These are phyloP conservation scores for Etheostoma spectabile DNA, from an alignment of 2,113 vertebrate species.

Conservation along the genomic window DNA sequence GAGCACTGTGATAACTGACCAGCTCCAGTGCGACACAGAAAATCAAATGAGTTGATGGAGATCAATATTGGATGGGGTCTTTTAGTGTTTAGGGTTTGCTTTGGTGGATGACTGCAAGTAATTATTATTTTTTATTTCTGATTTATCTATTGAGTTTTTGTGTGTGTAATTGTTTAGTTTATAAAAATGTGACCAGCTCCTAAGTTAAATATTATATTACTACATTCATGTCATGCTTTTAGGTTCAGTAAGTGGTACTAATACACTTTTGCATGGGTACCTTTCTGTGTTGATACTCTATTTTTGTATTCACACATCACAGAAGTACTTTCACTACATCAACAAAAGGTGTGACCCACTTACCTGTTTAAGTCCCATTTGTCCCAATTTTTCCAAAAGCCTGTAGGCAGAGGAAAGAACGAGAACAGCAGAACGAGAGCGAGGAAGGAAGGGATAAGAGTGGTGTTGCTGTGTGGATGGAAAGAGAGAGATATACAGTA, in stretches of 20 bases:
- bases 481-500: not conserved
- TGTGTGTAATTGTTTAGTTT: not conserved
- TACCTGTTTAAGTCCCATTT: constrained; percentile 73
- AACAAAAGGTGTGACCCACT: constrained; percentile 74
- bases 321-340: constrained; percentile 47
- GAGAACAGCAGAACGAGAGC: not conserved
- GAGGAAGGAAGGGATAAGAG: not conserved
- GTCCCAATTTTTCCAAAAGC: constrained; percentile 45
- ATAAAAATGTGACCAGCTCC: not conserved
- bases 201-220: not conserved
- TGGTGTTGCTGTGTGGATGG: not conserved
- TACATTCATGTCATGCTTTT: not conserved
- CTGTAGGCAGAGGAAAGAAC: constrained; percentile 10
- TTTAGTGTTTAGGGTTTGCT: not conserved
- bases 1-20: not conserved
- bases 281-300: constrained; percentile 39
- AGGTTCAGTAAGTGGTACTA: not conserved
- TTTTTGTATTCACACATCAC: constrained; percentile 50
- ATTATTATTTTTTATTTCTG: not conserved
- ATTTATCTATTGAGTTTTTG: not conserved
- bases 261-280: not conserved
- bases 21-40: not conserved
- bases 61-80: not conserved
- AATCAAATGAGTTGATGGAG: not conserved
- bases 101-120: not conserved